Conservation (phyloP, 2,888 invertebrate species). For the Bedellia somnulentella region DNA sequence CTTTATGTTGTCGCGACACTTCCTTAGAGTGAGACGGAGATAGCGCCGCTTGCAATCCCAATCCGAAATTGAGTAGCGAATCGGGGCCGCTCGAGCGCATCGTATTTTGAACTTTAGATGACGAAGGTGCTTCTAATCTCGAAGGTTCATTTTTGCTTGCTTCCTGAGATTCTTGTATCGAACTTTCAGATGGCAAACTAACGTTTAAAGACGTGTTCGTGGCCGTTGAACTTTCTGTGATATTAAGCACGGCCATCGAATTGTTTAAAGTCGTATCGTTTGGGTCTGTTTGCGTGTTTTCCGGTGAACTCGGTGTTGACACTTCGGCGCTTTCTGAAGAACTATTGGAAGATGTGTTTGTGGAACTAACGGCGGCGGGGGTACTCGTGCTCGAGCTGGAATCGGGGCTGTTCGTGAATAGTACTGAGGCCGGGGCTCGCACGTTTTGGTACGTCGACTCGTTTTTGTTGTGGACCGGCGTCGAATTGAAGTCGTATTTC, state of each 20-base stretch:
- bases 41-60: slow-evolving; percentile 37
- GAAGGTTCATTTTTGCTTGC: slow-evolving; percentile 22
- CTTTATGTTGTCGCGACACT: slow-evolving; percentile 23
- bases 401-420: slow-evolving; percentile 59
- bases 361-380: slow-evolving; percentile 61
- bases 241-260: slow-evolving; percentile 38
- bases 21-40: slow-evolving; percentile 43
- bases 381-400: slow-evolving; percentile 72
- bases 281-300: slow-evolving; percentile 16
- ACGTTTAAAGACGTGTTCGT: slow-evolving; percentile 49
- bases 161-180: slow-evolving; percentile 23
- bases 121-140: slow-evolving; percentile 29
- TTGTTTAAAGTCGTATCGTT: slow-evolving; percentile 31
- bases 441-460: slow-evolving; percentile 41
- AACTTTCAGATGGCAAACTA: slow-evolving; percentile 29
- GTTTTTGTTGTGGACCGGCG: slow-evolving; percentile 24
- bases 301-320: slow-evolving; percentile 71
- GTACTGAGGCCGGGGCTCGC: slow-evolving; percentile 21
- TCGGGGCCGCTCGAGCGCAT: slow-evolving; percentile 30
- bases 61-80: slow-evolving; percentile 34
- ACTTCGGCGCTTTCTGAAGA: slow-evolving; percentile 73
- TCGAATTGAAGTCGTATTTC: slow-evolving; percentile 31
- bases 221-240: slow-evolving; percentile 48
- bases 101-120: slow-evolving; percentile 20
- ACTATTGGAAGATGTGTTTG: slow-evolving; percentile 70